A percentile compares a stretch with the other conserved stretches of the same genome.
Conservation (phyloP, 2,888 invertebrate species). For the Leucophora obtusa region DNA sequence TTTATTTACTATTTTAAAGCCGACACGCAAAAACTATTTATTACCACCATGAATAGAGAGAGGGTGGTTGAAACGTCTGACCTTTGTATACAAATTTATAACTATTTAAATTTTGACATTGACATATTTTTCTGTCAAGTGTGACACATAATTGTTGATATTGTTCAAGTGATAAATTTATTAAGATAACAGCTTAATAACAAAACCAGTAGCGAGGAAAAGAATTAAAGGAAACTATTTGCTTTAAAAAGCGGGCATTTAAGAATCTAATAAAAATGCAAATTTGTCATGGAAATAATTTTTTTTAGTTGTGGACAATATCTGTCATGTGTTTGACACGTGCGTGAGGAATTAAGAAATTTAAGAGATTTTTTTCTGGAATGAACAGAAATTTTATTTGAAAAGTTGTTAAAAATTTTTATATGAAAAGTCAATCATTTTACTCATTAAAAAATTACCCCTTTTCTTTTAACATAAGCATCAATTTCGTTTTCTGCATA, state of each 20-base stretch:
- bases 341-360: slow-evolving; percentile 23
- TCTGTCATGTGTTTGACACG: slow-evolving; percentile 38
- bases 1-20: slow-evolving; percentile 26
- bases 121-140: slow-evolving; percentile 55
- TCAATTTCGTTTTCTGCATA: slow-evolving; percentile 23
- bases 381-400: background rate
- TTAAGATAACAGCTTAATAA: slow-evolving; percentile 2
- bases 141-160: slow-evolving; percentile 39
- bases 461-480: background rate
- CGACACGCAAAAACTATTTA: slow-evolving; percentile 54
- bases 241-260: slow-evolving; percentile 2
- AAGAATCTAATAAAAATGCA: slow-evolving; percentile 51
- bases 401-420: background rate
- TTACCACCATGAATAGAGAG: background rate
- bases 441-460: background rate
- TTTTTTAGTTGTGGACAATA: background rate
- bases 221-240: background rate
- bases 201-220: background rate
- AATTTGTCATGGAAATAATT: slow-evolving; percentile 6
- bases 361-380: background rate
- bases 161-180: slow-evolving; percentile 41
- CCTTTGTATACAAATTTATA: slow-evolving; percentile 39
- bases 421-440: background rate
- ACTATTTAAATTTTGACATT: slow-evolving; percentile 52
- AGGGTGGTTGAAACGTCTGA: slow-evolving; percentile 14